Base-by-base conservation (phyloP, 2,888 invertebrate species). In the Leucozona laternaria region DNA sequence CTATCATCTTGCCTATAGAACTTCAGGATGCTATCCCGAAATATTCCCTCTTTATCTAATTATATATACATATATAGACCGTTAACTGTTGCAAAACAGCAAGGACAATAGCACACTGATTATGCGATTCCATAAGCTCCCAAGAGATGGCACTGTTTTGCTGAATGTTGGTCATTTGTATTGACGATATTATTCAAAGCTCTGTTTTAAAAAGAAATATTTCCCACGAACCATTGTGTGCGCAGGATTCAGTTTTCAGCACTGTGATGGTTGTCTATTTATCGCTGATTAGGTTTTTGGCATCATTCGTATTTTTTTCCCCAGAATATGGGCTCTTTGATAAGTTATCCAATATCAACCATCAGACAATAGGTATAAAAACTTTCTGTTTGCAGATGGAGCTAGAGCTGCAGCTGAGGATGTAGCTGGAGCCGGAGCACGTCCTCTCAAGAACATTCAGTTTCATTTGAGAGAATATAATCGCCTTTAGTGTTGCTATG, bases 1-100 rank as follows among this genome's bases (percentile, higher is more conserved):
- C 40, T 57, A 34, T 6, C 53, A 53, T 53, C 25, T 60, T 57
- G 71, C 53, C 70, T 68, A 31, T 31, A 79, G 72, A 79, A 82
- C 79, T 85, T 85, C 81, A 58, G 86, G 86, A 86, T 82, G 64
- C 75, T 86, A 86, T 86, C 86, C 86, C 86, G 86, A 86, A 86
- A 76, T 78, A 79, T 86, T 82, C 82, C 86, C 82, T 66, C 34
- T 34, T 79, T 75, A 82, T 78, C 68, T 45, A 60, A 53, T 60
- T 48, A 58, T 4, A 20, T 13, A 58, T 11, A 4, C 1, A 4
- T 57, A 71, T 57, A 45, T 20, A 82, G 75, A 82, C 75, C 66
- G 86, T 86, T 82, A 75, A 40, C 55, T 75, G 70, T 55, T 86
- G 75, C 50, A 37, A 72, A 28, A 76, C 64, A 82, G 81, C 70